A percentile compares a stretch with the other conserved stretches of the same genome.
Conservation (phyloP, 2,113 vertebrate species). For the Clarias gariepinus region DNA sequence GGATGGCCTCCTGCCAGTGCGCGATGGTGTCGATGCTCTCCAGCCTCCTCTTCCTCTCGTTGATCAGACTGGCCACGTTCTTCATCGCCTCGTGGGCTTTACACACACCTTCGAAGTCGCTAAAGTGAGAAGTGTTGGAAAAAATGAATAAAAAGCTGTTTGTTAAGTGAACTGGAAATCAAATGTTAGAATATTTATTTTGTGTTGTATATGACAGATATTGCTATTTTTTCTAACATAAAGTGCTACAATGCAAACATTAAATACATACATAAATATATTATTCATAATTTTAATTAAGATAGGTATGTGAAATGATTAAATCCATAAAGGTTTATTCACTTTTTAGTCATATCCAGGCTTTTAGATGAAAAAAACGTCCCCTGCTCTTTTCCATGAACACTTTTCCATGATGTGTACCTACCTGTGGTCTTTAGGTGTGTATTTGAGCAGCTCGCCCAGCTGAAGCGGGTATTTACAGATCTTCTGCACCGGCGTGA, state of each 20-base stretch:
- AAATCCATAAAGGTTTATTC: no score
- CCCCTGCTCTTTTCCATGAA: no score
- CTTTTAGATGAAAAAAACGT: no score
- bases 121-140: slow-evolving; percentile 61
- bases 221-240: neutral
- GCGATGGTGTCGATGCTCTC: slow-evolving; percentile 97
- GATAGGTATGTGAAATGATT: neutral
- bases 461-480: slow-evolving; percentile 97
- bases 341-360: no score
- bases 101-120: slow-evolving; percentile 85
- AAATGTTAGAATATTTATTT: neutral
- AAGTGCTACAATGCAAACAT: neutral
- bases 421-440: slow-evolving; percentile 90
- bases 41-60: slow-evolving; percentile 90
- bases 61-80: slow-evolving; percentile 94
- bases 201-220: neutral
- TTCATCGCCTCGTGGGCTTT: slow-evolving; percentile 93
- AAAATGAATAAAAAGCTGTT: no score
- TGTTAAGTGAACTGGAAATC: neutral
- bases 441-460: slow-evolving; percentile 94
- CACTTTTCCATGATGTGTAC: neutral
- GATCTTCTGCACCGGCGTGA: slow-evolving; percentile 96
- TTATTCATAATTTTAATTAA: neutral
- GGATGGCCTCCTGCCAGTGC: slow-evolving; percentile 93
- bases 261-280: neutral